Percentiles rank a stretch among this genome's conserved stretches.
These are phyloP conservation scores for Spialia ferax DNA, from an alignment of 2,888 invertebrate species.

Conservation along the genomic window DNA sequence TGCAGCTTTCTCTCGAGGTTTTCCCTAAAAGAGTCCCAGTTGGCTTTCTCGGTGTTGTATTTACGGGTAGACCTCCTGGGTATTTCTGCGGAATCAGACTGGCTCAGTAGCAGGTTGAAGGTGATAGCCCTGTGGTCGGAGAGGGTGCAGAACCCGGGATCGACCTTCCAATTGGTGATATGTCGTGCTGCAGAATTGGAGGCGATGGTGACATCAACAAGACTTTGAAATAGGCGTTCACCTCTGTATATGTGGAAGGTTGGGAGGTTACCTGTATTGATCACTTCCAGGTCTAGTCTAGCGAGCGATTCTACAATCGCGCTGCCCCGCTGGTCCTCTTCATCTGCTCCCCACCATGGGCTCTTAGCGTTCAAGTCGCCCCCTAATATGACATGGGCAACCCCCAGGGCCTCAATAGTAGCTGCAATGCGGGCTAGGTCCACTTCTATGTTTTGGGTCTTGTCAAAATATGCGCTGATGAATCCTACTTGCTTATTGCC, in stretches of 20 bases:
- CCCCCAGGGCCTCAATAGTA: no score
- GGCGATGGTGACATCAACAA: not conserved
- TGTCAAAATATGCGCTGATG: no score
- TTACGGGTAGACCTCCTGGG: not conserved
- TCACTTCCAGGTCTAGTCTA: not conserved
- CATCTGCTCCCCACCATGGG: slow-evolving; percentile 6
- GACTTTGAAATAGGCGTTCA: not conserved
- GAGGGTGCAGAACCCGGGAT: no score
- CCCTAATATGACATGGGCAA: not conserved
- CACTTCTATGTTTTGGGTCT: no score
- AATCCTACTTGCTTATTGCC: not conserved
- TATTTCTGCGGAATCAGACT: not conserved
- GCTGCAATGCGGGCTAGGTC: no score
- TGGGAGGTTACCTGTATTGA: not conserved
- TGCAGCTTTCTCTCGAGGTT: not conserved
- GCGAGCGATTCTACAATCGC: not conserved
- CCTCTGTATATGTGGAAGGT: not conserved
- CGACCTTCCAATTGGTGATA: slow-evolving; percentile 16
- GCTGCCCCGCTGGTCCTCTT: slow-evolving; percentile 1
- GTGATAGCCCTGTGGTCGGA: slow-evolving; percentile 19
- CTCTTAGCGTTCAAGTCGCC: not conserved
- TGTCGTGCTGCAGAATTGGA: not conserved
- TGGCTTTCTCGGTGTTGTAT: not conserved
- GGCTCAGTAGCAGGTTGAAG: not conserved
- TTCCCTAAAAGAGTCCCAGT: not conserved